Evolutionary conservation across 2,113 vertebrate genomes (phyloP).

Genomic region (Ginglymostoma cirratum): DNA sequence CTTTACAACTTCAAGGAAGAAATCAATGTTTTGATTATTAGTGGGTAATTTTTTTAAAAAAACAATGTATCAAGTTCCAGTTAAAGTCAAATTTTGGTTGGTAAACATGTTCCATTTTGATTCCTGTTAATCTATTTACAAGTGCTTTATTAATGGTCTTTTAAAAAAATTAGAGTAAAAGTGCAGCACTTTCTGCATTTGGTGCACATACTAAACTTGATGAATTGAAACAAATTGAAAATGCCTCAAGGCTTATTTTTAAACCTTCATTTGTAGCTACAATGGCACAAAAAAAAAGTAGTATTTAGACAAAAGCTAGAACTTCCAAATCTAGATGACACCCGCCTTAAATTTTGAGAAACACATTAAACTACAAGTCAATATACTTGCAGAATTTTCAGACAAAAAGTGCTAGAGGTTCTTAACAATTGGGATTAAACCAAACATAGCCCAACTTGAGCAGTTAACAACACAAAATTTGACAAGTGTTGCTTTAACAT

Average conservation of each 20-base stretch:
- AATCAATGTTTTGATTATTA: not conserved
- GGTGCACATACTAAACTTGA: not conserved
- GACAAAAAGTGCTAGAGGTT: not conserved
- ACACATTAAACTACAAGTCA: not conserved
- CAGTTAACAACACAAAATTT: not conserved
- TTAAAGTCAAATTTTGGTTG: not conserved
- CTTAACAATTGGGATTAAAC: not conserved
- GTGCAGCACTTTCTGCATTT: not conserved
- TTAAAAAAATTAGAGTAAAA: not conserved
- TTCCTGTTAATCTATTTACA: not conserved
- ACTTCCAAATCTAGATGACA: not conserved
- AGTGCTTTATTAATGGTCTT: not conserved
- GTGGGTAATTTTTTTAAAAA: too few relatives aligned
- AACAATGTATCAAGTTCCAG: not conserved
- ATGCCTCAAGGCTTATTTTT: not conserved
- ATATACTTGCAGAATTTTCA: not conserved
- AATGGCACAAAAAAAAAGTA: not conserved
- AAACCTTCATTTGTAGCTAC: not conserved
- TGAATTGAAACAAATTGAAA: not conserved
- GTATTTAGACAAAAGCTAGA: not conserved
- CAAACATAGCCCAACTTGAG: not conserved
- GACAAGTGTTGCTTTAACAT: not conserved
- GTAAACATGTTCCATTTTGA: not conserved
- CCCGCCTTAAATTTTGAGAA: not conserved
- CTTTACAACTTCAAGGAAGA: not conserved